Base-by-base conservation (phyloP, 2,113 vertebrate species). In the Mesitornis unicolor region DNA sequence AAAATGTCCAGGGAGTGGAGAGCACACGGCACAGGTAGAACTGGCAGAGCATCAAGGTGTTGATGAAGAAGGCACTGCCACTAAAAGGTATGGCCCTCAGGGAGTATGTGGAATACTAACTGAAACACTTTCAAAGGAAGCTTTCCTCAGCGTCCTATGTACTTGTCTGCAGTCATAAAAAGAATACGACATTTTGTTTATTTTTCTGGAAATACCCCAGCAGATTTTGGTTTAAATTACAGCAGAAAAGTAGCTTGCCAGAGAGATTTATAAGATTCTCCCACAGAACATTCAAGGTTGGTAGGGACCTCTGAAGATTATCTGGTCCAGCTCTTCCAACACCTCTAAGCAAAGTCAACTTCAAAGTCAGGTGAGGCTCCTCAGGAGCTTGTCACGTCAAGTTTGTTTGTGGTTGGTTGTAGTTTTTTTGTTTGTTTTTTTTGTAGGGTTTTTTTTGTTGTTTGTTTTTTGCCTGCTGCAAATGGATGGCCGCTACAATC, bases 1-100 rank as follows among this genome's bases (percentile, higher is more conserved):
- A 87, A 97, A 95, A 95, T 22, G 42, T 51, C 79, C 86, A 84
- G 60, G 56, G 64, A 92, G 26, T 0, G 0, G 29, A 89, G 51
- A 81, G 22, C 42, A 90, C 71, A 92, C 8, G 79, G 94, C 86
- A 92, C 40, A 90, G 43, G 76, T 56, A 92, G 81, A 90, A 56
- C 88, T 90, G 90, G 79, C 83, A 94, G 43, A 78, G 59, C 73
- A 93, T 81, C 90, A 86, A 91, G 76, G 87, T 84, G 71, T 5
- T 77, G 61, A 82, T 86, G 90, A 79, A 84, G 80, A 84, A 82
- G 38, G 77, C 73, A 94, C 33, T 7, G 3, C 68, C 56, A 71
- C 64, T 92, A 51, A 93, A 93, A 93, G 38, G 53, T 74, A 91
- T 59, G 78, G 82, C 85, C 93, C 82, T 90, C 36, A 95, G 90